These are phyloP conservation scores for Embiotoca jacksoni DNA, from an alignment of 2,113 vertebrate species.

Conservation along the genomic window DNA sequence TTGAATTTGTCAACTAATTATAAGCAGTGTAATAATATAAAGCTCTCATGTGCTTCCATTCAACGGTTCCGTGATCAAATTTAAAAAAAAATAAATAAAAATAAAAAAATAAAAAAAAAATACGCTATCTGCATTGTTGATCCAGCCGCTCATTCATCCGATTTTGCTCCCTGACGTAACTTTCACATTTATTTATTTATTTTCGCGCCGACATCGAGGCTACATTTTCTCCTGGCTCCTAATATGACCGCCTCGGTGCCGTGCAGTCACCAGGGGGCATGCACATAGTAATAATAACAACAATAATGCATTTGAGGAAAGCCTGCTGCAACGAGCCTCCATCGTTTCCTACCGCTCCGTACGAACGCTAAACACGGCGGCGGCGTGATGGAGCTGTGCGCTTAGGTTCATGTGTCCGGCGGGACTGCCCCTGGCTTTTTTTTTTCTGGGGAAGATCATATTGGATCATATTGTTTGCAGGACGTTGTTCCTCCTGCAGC, in stretches of 20 bases:
- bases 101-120: no score
- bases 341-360: constrained; percentile 65
- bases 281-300: constrained; percentile 71
- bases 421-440: constrained; percentile 79
- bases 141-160: no score
- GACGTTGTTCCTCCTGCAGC: constrained; percentile 84
- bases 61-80: no score
- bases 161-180: no score
- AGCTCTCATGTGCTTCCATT: no score
- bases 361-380: constrained; percentile 47
- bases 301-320: constrained; percentile 80
- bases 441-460: constrained; percentile 80
- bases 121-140: no score
- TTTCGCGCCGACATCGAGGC: background rate
- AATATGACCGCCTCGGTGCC: constrained; percentile 68
- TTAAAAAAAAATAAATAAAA: no score
- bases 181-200: no score
- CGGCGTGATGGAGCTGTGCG: constrained; percentile 66
- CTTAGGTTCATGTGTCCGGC: constrained; percentile 77
- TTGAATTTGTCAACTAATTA: no score
- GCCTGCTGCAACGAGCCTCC: constrained; percentile 62
- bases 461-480: constrained; percentile 84
- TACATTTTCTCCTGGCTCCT: background rate
- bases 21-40: no score
- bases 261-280: constrained; percentile 89